Base-by-base conservation (phyloP, 2,888 invertebrate genomes). In the Drosophila formosana region DNA sequence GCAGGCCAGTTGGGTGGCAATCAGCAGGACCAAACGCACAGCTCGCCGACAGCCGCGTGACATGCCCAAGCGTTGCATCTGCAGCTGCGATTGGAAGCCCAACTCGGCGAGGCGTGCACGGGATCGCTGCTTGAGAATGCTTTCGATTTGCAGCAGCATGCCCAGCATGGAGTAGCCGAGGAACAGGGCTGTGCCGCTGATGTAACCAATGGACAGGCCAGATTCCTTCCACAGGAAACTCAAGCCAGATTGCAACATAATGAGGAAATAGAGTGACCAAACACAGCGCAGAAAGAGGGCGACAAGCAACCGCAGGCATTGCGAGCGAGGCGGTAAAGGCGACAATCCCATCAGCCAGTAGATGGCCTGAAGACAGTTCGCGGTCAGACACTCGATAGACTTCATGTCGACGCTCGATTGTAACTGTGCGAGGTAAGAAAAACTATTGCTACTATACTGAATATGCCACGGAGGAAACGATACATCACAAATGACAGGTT, bases 1-100 rank as follows among this genome's bases (percentile, higher is more conserved):
- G 26, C 68, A 65, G 9, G 7, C 7, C 0, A 75, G 4, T 11
- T 85, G 77, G 0, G 61, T 49, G 0, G 49, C 50, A 3, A 88
- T 49, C 0, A 87, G 23, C 3, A 77, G 26, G 9, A 73, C 6
- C 0, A 89, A 41, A 4, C 73, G 55, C 11, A 13, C 3, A 0
- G 72, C 75, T 0, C 58, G 64, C 0, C 55, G 58, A 3, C 73
- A 49, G 3, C 26, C 18, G 0, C 72, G 66, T 0, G 66, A 57
- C 66, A 84, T 79, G 4, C 88, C 82, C 5, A 88, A 47, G 1
- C 78, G 72, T 32, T 71, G 72, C 28, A 85, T 61, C 30, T 77
- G 71, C 25, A 88, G 37, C 11, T 74, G 60, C 4, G 75, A 34
- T n/a, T 79, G 79, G 9, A 73, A 25, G 0, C 72, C 64, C 46